Conservation (phyloP, 2,113 vertebrate genomes). For the Uropsilus gracilis region DNA sequence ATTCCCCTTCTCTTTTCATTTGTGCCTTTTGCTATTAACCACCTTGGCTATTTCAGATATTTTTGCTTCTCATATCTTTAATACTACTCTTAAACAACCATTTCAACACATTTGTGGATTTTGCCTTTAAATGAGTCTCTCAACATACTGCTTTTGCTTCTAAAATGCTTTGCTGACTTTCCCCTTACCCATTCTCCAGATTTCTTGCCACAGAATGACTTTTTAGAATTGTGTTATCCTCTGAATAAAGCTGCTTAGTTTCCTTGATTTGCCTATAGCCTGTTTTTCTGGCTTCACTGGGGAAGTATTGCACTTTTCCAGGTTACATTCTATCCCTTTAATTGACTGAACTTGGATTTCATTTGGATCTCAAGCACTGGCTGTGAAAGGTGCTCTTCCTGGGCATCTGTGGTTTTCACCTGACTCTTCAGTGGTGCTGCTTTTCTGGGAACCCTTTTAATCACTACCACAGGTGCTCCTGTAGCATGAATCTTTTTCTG, state of each 20-base stretch:
- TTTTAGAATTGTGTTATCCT: neutral
- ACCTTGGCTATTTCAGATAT: neutral
- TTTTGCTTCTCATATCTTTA: neutral
- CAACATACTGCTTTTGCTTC: neutral
- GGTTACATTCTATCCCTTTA: neutral
- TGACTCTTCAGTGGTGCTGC: neutral
- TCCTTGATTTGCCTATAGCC: neutral
- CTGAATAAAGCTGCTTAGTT: neutral
- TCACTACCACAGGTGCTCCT: neutral
- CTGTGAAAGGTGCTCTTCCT: neutral
- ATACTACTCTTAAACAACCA: neutral
- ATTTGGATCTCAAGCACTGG: neutral
- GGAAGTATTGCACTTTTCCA: neutral
- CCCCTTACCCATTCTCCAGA: neutral
- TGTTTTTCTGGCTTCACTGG: neutral
- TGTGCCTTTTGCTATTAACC: neutral
- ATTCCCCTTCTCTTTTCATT: neutral
- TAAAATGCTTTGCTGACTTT: neutral
- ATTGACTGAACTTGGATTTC: slow-evolving; percentile 6
- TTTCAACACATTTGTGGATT: neutral
- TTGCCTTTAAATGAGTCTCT: neutral
- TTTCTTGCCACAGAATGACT: neutral
- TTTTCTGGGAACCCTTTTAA: neutral
- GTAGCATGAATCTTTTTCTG: neutral
- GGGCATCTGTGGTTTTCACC: neutral